These are phyloP conservation scores for Hololepta plana DNA, from an alignment of 2,888 invertebrate species.

Conservation along the genomic window DNA sequence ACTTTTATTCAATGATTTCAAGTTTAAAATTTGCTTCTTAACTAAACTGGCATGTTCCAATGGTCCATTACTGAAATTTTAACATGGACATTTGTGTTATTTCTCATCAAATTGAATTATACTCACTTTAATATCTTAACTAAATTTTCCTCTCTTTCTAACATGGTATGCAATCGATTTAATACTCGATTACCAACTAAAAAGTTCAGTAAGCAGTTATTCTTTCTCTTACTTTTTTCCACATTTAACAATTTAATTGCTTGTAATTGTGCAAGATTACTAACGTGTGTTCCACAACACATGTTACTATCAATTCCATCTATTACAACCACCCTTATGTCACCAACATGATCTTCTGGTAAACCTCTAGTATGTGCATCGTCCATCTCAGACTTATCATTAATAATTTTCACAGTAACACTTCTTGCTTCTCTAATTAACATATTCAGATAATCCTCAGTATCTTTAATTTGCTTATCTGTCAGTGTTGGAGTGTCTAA, in stretches of 20 bases:
- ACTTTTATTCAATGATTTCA: constrained; percentile 44
- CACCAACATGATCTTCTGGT: constrained; percentile 61
- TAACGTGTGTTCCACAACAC: constrained; percentile 81
- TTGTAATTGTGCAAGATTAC: constrained; percentile 52
- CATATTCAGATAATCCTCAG: constrained; percentile 48
- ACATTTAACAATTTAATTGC: constrained; percentile 44
- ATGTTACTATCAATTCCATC: constrained; percentile 60
- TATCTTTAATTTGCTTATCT: constrained; percentile 29
- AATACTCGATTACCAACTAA: constrained; percentile 54
- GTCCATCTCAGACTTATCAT: constrained; percentile 32
- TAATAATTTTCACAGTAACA: constrained; percentile 44
- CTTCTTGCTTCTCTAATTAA: constrained; percentile 43
- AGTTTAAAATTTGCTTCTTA: constrained; percentile 52
- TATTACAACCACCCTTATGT: constrained; percentile 60
- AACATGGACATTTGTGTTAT: not conserved
- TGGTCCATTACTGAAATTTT: constrained; percentile 43
- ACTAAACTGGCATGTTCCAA: constrained; percentile 50
- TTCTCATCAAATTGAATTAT: not conserved
- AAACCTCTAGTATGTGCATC: constrained; percentile 36
- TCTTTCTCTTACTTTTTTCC: constrained; percentile 56
- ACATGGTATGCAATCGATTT: constrained; percentile 37
- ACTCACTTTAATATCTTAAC: constrained; percentile 54
- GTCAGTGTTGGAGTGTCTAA: constrained; percentile 34
- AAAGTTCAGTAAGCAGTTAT: constrained; percentile 46
- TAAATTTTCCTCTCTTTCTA: constrained; percentile 48